These are phyloP conservation scores for Stegodyphus mimosarum DNA, from an alignment of 1,140 invertebrate genomes.

Conservation along the genomic window DNA sequence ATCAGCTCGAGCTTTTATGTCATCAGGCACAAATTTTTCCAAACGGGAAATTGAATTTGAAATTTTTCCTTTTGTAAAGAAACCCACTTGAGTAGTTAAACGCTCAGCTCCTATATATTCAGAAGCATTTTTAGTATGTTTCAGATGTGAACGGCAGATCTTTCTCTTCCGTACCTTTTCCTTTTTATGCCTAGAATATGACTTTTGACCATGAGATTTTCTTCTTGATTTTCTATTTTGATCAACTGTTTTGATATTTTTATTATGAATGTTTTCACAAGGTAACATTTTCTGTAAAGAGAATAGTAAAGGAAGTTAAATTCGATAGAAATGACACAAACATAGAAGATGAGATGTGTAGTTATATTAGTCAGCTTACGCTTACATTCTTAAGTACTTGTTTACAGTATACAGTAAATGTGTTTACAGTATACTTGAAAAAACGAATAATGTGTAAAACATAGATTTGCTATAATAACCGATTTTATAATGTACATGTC, in stretches of 20 bases:
- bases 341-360: too few relatives aligned
- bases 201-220: not conserved
- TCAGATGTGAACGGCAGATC: not conserved
- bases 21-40: slow-evolving; percentile 17
- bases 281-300: not conserved
- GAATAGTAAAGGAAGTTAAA: too few relatives aligned
- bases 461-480: too few relatives aligned
- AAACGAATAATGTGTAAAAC: too few relatives aligned
- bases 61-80: slow-evolving; percentile 47
- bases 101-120: slow-evolving; percentile 29
- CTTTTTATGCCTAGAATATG: not conserved
- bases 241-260: not conserved
- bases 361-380: too few relatives aligned
- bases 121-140: slow-evolving; percentile 18
- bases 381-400: too few relatives aligned
- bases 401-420: too few relatives aligned
- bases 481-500: too few relatives aligned
- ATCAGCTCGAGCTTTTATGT: slow-evolving; percentile 1
- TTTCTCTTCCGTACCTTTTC: not conserved
- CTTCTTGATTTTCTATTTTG: not conserved
- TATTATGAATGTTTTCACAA: not conserved
- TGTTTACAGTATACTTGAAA: too few relatives aligned
- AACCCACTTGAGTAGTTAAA: slow-evolving; percentile 32
- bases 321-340: too few relatives aligned
- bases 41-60: slow-evolving; percentile 39